These are phyloP conservation scores for Macrotis lagotis DNA, from an alignment of 2,113 vertebrate genomes.

Conservation along the genomic window DNA sequence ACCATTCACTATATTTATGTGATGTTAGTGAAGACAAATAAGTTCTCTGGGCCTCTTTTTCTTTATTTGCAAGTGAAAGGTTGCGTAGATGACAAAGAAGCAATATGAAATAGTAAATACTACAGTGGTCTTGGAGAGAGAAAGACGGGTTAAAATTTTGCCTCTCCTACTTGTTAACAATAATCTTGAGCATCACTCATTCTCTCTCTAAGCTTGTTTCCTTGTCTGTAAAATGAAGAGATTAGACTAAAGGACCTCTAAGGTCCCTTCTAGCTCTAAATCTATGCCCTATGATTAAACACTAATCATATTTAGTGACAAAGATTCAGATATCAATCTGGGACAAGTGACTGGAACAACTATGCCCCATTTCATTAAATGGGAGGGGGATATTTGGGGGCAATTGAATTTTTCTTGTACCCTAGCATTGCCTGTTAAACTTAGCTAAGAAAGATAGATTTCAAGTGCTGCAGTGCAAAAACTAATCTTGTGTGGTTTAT, in stretches of 20 bases:
- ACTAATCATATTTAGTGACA: conserved; percentile 62
- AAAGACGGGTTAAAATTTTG: background rate
- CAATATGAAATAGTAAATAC: background rate
- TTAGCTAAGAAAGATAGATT: conserved; percentile 51
- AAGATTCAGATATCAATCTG: conserved; percentile 67
- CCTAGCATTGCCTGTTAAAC: conserved; percentile 65
- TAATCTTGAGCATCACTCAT: background rate
- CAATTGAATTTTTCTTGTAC: conserved; percentile 63
- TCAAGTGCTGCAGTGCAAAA: conserved; percentile 54
- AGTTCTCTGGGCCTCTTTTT: background rate
- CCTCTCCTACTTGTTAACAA: too few species aligned
- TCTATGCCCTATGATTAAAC: background rate
- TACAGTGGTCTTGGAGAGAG: background rate
- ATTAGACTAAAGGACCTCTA: background rate
- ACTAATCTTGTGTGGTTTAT: conserved; percentile 44
- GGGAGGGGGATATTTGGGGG: conserved; percentile 15
- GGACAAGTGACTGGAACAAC: conserved; percentile 71
- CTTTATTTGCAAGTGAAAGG: background rate
- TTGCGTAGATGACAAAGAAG: background rate
- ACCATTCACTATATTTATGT: background rate
- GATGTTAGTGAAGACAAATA: background rate
- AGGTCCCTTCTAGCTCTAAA: background rate
- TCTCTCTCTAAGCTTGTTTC: background rate
- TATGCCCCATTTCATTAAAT: conserved; percentile 73
- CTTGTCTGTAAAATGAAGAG: background rate